phyloP scores from a whole-genome alignment of 2,113 vertebrate species.

The Tragelaphus scriptus region DNA sequence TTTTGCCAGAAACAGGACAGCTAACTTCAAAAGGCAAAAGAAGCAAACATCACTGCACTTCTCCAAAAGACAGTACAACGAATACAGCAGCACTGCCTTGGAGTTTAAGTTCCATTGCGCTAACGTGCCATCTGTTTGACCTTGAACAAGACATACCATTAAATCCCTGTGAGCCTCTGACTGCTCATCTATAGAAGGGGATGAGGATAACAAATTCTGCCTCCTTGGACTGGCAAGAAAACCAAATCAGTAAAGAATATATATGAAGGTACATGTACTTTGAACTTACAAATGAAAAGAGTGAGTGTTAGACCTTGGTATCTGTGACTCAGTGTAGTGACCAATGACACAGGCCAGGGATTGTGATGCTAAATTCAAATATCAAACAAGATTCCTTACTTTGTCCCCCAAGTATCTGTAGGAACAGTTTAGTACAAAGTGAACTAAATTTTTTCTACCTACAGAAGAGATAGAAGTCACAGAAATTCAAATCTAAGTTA shows the following conservation, averaged over 20 bases:
- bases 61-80: neutral
- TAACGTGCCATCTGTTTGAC: neutral
- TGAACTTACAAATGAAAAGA: neutral
- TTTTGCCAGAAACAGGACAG: neutral
- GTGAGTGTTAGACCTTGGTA: neutral
- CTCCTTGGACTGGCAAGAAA: neutral
- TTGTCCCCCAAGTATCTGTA: neutral
- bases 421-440: neutral
- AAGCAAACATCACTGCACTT: neutral
- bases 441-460: neutral
- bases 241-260: constrained; percentile 16
- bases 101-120: neutral
- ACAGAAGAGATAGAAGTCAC: neutral
- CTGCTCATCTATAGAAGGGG: constrained; percentile 22
- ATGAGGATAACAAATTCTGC: neutral
- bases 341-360: neutral
- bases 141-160: neutral
- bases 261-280: neutral
- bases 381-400: neutral
- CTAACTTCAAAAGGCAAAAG: constrained; percentile 19
- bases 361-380: neutral
- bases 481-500: neutral
- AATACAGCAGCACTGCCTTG: neutral
- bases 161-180: neutral
- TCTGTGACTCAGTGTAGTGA: neutral